phyloP scores from a whole-genome alignment of 1,140 invertebrate species.

The Chrysomallon squamiferum region DNA sequence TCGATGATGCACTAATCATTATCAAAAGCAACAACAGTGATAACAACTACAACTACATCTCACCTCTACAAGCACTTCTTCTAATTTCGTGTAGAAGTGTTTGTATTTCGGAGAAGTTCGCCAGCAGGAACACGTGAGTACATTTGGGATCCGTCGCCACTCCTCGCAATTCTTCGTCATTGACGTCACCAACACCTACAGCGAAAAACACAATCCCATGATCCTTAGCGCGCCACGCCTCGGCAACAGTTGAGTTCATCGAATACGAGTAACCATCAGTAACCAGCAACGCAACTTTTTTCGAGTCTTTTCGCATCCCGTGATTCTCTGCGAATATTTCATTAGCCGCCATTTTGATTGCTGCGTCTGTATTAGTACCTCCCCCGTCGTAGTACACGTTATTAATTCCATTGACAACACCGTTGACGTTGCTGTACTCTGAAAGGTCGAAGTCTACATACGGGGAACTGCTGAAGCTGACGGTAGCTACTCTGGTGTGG shows the following conservation, averaged over 20 bases:
- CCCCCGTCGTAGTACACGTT: not conserved
- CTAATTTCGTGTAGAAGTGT: slow-evolving; percentile 26
- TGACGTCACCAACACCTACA: slow-evolving; percentile 22
- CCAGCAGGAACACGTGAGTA: slow-evolving; percentile 24
- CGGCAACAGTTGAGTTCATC: not conserved
- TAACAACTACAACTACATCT: not conserved
- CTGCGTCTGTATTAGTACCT: not conserved
- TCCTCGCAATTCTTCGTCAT: slow-evolving; percentile 13
- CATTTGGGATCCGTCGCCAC: slow-evolving; percentile 21
- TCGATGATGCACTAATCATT: too few species aligned
- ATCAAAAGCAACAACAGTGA: not conserved
- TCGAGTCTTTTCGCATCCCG: not conserved
- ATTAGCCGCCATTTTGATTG: not conserved
- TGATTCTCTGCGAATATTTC: not conserved
- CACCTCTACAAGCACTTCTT: slow-evolving; percentile 32
- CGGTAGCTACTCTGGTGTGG: not conserved
- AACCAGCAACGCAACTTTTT: not conserved
- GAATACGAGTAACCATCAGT: not conserved
- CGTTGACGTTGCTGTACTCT: not conserved
- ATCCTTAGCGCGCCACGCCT: not conserved
- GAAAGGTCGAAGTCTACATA: not conserved
- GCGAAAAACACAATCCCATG: slow-evolving; percentile 24
- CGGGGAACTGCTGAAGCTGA: not conserved
- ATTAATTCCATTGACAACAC: not conserved
- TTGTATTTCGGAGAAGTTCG: slow-evolving; percentile 27